A percentile compares a stretch with the other conserved stretches of the same genome.
These are phyloP conservation scores for Cryptotis parvus DNA, from an alignment of 2,113 vertebrate genomes.

Conservation along the genomic window DNA sequence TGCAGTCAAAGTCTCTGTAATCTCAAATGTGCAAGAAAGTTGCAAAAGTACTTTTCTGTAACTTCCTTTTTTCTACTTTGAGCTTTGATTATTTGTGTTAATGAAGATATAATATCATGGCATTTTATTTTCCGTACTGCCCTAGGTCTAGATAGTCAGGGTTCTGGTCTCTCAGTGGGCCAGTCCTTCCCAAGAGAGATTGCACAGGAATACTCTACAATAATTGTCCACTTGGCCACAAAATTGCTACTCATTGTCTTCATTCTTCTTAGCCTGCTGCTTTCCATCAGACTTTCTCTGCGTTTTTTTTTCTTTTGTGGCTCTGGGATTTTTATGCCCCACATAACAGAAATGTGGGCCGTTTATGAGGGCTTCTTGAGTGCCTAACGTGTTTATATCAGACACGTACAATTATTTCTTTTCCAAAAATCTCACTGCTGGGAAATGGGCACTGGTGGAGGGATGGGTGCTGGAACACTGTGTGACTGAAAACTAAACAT, in stretches of 20 bases:
- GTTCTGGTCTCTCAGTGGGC: neutral
- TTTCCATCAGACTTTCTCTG: neutral
- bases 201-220: neutral
- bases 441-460: no score
- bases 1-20: slow-evolving; percentile 22
- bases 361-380: no score
- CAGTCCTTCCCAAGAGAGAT: neutral
- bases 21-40: neutral
- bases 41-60: neutral
- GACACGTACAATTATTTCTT: no score
- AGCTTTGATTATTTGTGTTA: slow-evolving; percentile 36
- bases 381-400: no score
- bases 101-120: slow-evolving; percentile 8
- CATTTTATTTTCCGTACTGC: slow-evolving; percentile 25
- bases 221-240: neutral
- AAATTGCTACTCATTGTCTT: neutral
- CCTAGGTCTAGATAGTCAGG: neutral
- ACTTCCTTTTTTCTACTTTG: slow-evolving; percentile 53
- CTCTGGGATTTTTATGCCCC: no score
- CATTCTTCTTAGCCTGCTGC: neutral
- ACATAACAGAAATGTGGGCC: no score
- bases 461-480: no score
- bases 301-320: neutral
- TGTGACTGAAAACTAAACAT: no score
- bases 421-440: no score